Conservation (phyloP, 2,113 vertebrate genomes). For the Silurus asotus region DNA sequence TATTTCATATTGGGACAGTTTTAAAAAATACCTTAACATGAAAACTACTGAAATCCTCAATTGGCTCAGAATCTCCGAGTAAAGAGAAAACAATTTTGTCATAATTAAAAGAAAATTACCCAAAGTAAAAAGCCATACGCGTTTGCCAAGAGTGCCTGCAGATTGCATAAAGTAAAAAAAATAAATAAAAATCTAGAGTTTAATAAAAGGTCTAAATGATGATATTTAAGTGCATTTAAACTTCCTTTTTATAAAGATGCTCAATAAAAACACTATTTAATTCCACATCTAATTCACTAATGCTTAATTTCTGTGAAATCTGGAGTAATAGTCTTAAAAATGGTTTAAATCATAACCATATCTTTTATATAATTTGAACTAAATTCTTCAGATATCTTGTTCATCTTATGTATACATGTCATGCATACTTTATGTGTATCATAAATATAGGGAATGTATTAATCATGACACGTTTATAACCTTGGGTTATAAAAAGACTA, state of each 20-base stretch:
- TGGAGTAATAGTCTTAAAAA: background rate
- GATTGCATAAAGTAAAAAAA: background rate
- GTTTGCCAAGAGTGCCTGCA: background rate
- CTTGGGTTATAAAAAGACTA: background rate
- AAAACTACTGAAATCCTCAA: too few relatives aligned
- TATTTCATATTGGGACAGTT: background rate
- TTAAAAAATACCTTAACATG: too few relatives aligned
- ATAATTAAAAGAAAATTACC: too few relatives aligned
- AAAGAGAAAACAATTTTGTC: too few relatives aligned
- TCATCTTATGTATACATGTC: background rate
- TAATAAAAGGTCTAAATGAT: too few relatives aligned
- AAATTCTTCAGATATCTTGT: background rate
- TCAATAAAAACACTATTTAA: background rate
- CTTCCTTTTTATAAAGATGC: background rate
- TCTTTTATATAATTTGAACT: background rate
- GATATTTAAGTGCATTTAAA: background rate
- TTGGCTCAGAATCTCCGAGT: too few relatives aligned
- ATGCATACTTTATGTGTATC: background rate
- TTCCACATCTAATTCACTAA: background rate
- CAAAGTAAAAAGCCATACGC: too few relatives aligned
- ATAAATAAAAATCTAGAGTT: background rate
- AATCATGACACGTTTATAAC: background rate
- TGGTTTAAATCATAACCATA: background rate
- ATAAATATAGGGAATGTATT: background rate
- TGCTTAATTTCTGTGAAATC: background rate